Conservation (phyloP, 2,797 vertebrate genomes). For the Hydrolagus colliei region DNA sequence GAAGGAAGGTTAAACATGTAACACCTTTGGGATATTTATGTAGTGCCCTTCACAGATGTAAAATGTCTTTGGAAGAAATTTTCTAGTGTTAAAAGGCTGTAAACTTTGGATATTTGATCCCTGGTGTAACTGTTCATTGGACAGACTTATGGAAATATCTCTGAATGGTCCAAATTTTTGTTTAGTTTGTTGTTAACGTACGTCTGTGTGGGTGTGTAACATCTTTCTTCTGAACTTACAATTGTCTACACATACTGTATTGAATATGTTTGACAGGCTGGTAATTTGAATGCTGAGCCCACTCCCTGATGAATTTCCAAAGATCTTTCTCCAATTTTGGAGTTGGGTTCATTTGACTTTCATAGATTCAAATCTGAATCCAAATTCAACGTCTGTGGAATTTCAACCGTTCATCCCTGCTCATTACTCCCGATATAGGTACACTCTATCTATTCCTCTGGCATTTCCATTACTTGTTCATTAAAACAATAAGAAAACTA, state of each 20-base stretch:
- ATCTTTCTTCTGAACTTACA: background rate
- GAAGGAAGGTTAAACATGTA: too few species aligned
- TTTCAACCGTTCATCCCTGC: background rate
- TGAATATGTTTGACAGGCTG: background rate
- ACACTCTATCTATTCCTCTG: slow-evolving; percentile 2
- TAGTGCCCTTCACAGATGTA: too few species aligned
- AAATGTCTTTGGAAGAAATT: background rate
- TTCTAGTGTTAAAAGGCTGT: background rate
- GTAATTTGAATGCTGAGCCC: background rate
- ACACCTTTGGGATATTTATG: too few species aligned
- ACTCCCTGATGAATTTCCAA: background rate
- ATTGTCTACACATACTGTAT: background rate
- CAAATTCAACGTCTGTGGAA: background rate
- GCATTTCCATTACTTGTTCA: slow-evolving; percentile 33
- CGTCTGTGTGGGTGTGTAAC: background rate
- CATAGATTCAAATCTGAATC: background rate
- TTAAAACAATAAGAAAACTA: slow-evolving; percentile 37
- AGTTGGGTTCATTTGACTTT: background rate
- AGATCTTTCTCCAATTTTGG: background rate
- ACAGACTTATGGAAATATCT: background rate
- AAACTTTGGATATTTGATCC: background rate
- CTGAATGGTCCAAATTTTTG: background rate
- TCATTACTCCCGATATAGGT: background rate
- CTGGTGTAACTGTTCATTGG: background rate
- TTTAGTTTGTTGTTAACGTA: background rate